Percentiles rank a stretch among this genome's conserved stretches.
phyloP scores from a whole-genome alignment of 2,113 vertebrate genomes.

The Ahaetulla prasina region DNA sequence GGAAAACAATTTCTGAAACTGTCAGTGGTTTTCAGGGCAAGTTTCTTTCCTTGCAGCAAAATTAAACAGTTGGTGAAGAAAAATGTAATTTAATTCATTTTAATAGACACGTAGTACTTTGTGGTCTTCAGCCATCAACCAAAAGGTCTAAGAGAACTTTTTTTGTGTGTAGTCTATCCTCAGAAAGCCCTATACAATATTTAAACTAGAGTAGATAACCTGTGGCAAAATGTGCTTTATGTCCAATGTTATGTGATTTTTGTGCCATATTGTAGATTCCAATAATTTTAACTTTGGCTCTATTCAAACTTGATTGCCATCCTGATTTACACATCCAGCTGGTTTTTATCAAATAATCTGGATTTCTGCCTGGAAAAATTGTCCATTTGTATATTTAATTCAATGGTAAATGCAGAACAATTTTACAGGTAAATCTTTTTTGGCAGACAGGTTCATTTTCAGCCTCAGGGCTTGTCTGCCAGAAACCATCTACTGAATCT shows the following conservation, averaged over 20 bases:
- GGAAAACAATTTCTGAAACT: conserved; percentile 37
- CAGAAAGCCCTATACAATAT: no score
- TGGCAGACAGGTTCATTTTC: not conserved
- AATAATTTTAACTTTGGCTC: not conserved
- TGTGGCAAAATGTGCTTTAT: not conserved
- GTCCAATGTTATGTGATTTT: not conserved
- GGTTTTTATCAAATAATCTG: not conserved
- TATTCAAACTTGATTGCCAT: not conserved
- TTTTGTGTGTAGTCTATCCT: not conserved
- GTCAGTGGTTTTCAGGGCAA: not conserved
- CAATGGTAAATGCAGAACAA: not conserved
- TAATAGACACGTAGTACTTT: not conserved
- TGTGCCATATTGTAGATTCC: no score
- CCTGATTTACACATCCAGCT: not conserved
- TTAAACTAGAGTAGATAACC: not conserved
- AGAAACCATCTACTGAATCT: not conserved
- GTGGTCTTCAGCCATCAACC: not conserved
- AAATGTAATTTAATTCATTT: conserved; percentile 8
- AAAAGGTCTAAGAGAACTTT: not conserved
- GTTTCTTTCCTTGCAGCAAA: not conserved
- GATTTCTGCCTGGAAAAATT: not conserved
- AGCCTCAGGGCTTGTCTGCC: not conserved
- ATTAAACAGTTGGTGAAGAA: conserved; percentile 9
- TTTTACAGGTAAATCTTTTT: not conserved
- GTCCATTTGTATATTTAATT: not conserved